Evolutionary conservation across 1,140 invertebrate species (phyloP), one percentile per base, ranked within the genome.

Genomic region (Psix sp.): DNA sequence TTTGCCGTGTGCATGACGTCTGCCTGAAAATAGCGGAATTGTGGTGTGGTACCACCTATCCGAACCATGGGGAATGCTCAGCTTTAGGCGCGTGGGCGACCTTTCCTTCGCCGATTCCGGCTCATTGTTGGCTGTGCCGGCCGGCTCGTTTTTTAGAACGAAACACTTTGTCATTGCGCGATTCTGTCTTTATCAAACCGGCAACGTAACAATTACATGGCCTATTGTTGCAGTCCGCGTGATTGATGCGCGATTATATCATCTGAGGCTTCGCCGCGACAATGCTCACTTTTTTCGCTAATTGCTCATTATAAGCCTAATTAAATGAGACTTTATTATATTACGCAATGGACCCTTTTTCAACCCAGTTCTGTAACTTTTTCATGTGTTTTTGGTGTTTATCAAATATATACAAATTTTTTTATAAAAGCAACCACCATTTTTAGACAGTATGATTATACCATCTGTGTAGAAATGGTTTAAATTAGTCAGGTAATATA

Each of bases 111-210:
- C 49, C n/a, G 11, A 66, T 56, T 40, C 62, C 33, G 42, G 42
- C 43, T 56, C 62, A 66, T 66, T 66, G 51, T 56, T 56, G 35
- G 24, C 9, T 18, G 60, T 20, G 35, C 39, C 21, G 40, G 24
- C n/a, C n/a, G n/a, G n/a, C n/a, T n/a, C n/a, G n/a, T 66, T 66
- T 66, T 66, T 49, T 33, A 56, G 51, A 48, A 56, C 26, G 49
- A 48, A 56, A 40, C 51, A 56, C 49, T 66, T 56, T 66, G 62
- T 56, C 51, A 66, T 66, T 66, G 62, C 62, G 17, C 42, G 42
- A 31, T 48, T 67, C 63, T 51, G 54, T 67, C 52, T 57, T 59
- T 57, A 67, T 67, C 52, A 52, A 45, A 51, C 35, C 42, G 42
- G 20, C 26, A 42, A 51, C 38, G 54, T 38, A 57, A 59, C 63